Evolutionary conservation across 2,797 vertebrate species (phyloP).

Genomic region (Sphenopsis melanotis): DNA sequence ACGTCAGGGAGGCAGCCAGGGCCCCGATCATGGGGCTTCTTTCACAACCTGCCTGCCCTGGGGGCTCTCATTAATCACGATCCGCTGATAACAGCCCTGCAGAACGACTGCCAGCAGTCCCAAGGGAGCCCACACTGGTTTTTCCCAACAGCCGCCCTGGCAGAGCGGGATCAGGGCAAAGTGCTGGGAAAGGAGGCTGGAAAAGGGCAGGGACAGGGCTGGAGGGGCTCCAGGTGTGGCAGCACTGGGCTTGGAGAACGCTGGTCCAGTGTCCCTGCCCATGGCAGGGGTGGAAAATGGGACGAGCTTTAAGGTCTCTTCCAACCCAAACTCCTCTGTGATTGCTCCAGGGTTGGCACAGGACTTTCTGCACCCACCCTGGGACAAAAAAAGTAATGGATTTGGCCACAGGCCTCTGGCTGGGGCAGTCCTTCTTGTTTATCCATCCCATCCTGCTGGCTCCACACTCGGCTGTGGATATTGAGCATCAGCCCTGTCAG

Average conservation of each 20-base stretch:
- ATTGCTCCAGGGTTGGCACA: not conserved
- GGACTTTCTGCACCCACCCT: not conserved
- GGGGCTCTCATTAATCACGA: not conserved
- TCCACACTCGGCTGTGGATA: rapidly evolving
- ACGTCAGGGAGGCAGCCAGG: constrained; percentile 32
- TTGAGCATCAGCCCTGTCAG: rapidly evolving
- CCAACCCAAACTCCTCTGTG: not conserved
- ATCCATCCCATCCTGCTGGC: not conserved
- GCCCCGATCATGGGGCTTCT: not conserved
- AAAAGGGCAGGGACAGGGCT: not conserved
- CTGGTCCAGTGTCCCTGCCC: not conserved
- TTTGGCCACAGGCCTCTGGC: not conserved
- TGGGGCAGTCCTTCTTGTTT: not conserved
- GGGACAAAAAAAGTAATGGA: not conserved
- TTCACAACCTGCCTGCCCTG: constrained; percentile 37
- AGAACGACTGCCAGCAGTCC: not conserved
- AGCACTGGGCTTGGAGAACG: not conserved
- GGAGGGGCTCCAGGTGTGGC: not conserved
- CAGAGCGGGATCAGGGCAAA: not conserved
- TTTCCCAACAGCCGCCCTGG: not conserved
- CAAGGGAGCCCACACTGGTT: not conserved
- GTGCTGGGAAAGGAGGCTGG: not conserved
- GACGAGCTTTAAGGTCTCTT: not conserved
- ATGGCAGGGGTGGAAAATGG: rapidly evolving
- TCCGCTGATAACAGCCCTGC: not conserved